Conservation (phyloP, 2,888 invertebrate species). For the Dasypolia templi region DNA sequence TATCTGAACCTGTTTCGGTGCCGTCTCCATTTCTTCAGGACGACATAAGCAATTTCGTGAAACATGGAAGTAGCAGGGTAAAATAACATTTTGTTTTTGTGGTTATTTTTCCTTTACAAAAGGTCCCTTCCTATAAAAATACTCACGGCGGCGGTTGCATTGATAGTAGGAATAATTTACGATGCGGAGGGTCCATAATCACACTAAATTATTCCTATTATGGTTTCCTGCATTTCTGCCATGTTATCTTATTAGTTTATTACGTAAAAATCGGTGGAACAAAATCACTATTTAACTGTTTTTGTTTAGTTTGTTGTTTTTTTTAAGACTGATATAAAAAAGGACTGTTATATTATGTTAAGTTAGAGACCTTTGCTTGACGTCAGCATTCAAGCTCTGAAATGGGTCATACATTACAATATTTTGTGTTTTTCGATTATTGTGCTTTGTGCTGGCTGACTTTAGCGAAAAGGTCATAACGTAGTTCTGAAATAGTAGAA, state of each 20-base stretch:
- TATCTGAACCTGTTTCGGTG: background rate
- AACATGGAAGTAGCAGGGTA: background rate
- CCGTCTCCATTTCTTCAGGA: background rate
- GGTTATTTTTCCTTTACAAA: constrained; percentile 26
- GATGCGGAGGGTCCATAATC: constrained; percentile 39
- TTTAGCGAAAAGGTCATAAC: background rate
- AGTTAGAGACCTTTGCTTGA: background rate
- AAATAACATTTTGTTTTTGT: background rate
- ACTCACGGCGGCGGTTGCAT: background rate
- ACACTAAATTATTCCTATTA: constrained; percentile 27
- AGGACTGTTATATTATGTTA: no score
- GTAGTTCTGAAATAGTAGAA: background rate
- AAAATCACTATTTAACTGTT: constrained; percentile 12
- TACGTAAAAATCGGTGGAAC: background rate
- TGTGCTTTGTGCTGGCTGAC: background rate
- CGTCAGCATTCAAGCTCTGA: background rate
- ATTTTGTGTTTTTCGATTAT: background rate
- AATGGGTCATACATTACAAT: background rate
- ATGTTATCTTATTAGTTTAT: background rate
- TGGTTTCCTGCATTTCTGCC: constrained; percentile 14
- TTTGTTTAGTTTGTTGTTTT: background rate
- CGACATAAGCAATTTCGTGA: background rate
- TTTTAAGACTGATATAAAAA: background rate
- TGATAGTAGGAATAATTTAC: constrained; percentile 18
- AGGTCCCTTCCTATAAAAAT: constrained; percentile 3